Evolutionary conservation across 1,140 invertebrate genomes (phyloP).

Genomic region (Musca domestica): DNA sequence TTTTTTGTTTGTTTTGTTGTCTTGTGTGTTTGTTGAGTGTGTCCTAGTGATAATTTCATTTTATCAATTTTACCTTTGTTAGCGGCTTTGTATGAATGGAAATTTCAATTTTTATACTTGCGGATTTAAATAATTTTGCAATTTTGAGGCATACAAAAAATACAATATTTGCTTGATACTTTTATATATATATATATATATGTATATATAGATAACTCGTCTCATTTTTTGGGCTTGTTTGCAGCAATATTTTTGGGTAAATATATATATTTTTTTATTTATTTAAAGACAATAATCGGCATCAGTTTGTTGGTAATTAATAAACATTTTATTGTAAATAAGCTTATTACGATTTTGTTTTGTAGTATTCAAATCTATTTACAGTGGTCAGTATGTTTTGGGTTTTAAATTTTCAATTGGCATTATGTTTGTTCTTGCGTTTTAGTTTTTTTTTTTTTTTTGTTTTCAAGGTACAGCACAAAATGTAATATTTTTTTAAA

Average conservation of each 20-base stretch:
- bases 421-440: neutral
- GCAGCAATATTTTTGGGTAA: no score
- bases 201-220: neutral
- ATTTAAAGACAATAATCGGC: no score
- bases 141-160: slow-evolving; percentile 12
- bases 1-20: neutral
- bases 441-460: slow-evolving; percentile 1
- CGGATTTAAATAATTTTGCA: neutral
- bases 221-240: neutral
- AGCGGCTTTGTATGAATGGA: neutral
- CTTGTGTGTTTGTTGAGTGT: slow-evolving; percentile 1
- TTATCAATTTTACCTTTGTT: neutral
- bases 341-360: neutral
- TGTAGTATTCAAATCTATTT: no score
- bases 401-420: slow-evolving; percentile 3
- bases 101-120: neutral
- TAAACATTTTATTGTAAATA: slow-evolving; percentile 19
- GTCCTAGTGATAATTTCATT: neutral
- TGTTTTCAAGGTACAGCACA: slow-evolving; percentile 13
- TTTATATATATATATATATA: neutral
- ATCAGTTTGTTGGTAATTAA: neutral
- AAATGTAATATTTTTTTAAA: neutral
- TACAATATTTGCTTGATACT: slow-evolving; percentile 15
- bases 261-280: no score
- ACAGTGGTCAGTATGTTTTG: no score